Evolutionary conservation across 2,888 invertebrate genomes (phyloP).

Genomic region (Drosophila eohydei): DNA sequence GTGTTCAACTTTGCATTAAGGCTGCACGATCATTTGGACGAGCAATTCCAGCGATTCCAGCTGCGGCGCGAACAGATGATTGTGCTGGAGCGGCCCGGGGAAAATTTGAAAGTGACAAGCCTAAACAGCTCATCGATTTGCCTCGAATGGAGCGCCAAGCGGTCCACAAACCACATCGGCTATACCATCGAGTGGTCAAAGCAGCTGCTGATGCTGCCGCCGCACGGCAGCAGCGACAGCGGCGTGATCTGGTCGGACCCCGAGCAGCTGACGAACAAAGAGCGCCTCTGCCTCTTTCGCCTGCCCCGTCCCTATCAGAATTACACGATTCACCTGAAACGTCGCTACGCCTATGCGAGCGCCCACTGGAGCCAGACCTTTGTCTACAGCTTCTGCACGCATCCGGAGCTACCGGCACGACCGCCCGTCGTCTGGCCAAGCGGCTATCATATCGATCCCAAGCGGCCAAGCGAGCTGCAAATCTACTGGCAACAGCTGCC

Average conservation of each 20-base stretch:
- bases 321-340: constrained; percentile 88
- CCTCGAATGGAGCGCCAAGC: neutral
- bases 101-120: accelerated
- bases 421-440: constrained; percentile 88
- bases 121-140: constrained; percentile 13
- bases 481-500: constrained; percentile 93
- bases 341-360: constrained; percentile 85
- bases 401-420: constrained; percentile 85
- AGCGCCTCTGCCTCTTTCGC: constrained; percentile 55
- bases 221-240: no score
- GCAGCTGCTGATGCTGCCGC: neutral
- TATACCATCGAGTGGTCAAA: constrained; percentile 30
- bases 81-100: neutral
- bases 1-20: neutral
- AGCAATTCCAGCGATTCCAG: neutral
- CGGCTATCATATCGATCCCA: constrained; percentile 88
- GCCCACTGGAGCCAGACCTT: constrained; percentile 89
- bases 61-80: neutral
- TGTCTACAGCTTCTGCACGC: constrained; percentile 87
- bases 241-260: neutral
- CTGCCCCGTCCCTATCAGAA: constrained; percentile 74
- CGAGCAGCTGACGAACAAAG: neutral
- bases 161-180: neutral
- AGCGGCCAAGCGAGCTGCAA: constrained; percentile 86
- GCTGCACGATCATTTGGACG: constrained; percentile 13